phyloP scores from a whole-genome alignment of 37 sponge, comb jelly and placozoan genomes.

The Spongia lamella region DNA sequence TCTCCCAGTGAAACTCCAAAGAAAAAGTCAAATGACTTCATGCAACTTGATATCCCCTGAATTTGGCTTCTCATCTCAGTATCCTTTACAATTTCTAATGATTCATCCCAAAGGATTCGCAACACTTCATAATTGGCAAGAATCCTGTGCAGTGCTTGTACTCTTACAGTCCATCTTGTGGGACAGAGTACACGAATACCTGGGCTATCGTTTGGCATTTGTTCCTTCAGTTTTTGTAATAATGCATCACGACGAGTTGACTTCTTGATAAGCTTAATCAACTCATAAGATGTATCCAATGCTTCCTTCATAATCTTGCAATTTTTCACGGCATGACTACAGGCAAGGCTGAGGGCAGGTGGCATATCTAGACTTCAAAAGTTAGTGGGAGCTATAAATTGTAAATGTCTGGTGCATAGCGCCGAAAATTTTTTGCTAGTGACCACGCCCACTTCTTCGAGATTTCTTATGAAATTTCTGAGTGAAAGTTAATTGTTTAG shows the following conservation, averaged over 20 bases:
- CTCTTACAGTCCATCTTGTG: slow-evolving; percentile 1
- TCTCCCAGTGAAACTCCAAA: slow-evolving; percentile 64
- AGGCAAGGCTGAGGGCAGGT: no score
- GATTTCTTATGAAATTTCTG: no score
- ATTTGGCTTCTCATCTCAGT: slow-evolving; percentile 40
- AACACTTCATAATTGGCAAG: no score
- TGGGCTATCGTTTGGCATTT: neutral
- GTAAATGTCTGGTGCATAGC: no score
- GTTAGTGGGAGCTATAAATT: no score
- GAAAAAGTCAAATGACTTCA: slow-evolving; percentile 28
- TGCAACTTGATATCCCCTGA: no score
- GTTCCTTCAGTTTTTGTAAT: neutral
- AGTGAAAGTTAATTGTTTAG: neutral
- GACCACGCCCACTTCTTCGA: no score
- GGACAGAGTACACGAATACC: neutral
- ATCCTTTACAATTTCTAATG: slow-evolving; percentile 16
- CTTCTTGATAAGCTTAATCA: neutral
- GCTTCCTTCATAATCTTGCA: no score
- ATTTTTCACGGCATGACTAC: no score
- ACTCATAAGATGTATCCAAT: no score
- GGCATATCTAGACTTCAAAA: no score
- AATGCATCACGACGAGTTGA: neutral
- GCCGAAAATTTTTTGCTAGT: no score
- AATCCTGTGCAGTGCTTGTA: neutral
- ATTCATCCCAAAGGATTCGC: slow-evolving; percentile 6